Evolutionary conservation across 2,113 vertebrate species (phyloP).

Genomic region (Morone saxatilis): DNA sequence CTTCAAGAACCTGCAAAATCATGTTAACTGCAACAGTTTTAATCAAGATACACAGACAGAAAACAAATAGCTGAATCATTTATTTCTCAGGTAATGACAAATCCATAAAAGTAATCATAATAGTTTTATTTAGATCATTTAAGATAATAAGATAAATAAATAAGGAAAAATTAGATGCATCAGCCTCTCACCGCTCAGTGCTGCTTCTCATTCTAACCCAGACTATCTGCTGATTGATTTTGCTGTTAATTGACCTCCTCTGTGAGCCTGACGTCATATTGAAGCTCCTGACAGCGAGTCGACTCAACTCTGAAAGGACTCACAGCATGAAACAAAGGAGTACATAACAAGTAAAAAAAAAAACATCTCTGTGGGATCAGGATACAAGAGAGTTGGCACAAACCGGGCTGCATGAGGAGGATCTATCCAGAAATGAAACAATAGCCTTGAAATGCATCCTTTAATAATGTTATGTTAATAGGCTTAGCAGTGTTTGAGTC

Average conservation of each 20-base stretch:
- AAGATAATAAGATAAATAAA: neutral
- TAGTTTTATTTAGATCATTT: neutral
- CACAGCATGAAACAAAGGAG: constrained; percentile 49
- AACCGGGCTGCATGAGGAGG: constrained; percentile 12
- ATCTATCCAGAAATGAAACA: constrained; percentile 42
- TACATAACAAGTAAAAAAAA: constrained; percentile 49
- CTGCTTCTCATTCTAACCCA: constrained; percentile 29
- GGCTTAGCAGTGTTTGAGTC: constrained; percentile 37
- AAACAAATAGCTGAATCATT: neutral
- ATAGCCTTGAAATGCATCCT: constrained; percentile 27
- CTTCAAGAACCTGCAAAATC: neutral
- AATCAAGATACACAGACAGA: neutral
- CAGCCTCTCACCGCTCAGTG: constrained; percentile 6
- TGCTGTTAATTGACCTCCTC: constrained; percentile 60
- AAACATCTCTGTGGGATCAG: constrained; percentile 35
- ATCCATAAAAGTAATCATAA: neutral
- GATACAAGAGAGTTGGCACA: constrained; percentile 16
- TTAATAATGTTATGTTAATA: constrained; percentile 47
- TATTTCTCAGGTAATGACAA: neutral
- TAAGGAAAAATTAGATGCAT: neutral
- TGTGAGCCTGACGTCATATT: constrained; percentile 36
- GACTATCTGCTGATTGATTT: constrained; percentile 55
- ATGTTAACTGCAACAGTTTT: neutral
- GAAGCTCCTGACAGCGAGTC: constrained; percentile 37
- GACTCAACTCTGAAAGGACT: constrained; percentile 38